Base-by-base conservation (phyloP, 1,140 invertebrate genomes). In the Euglossa dilemma region DNA sequence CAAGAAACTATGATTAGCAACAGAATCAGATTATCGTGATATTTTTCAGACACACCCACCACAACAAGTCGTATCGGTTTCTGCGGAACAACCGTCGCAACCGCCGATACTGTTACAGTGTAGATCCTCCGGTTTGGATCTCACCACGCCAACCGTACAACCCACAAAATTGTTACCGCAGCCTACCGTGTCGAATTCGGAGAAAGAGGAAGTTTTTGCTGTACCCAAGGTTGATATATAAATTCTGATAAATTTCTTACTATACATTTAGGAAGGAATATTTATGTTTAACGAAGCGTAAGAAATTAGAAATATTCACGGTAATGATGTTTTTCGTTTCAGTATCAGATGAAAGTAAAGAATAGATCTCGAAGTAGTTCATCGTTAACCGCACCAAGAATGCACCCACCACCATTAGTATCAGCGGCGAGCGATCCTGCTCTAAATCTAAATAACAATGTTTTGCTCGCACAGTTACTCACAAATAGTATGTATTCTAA, bases 381-480 rank as follows among this genome's bases (percentile, higher is more conserved):
- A 6, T 94, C 94, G 36, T 80, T 95, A 63, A 80, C 90, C 11
- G 83, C 90, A 18, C 83, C 91, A 28, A 92, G 92, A 85, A 92
- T 93, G 79, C 91, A 94, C 70, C 94, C 95, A 81, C 94, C 95
- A 9, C 95, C 95, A 9, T 91, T 96, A 50, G 92, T 95, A 43
- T 95, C 95, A 7, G 94, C 95, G n/a, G 92, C 94, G 67, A 96
- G 95, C 90, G 95, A 96, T 90, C 94, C 95, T 36, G 92, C 94
- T 16, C 90, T 95, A 59, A 93, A 95, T 83, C 88, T 94, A 18
- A 94, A 95, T 69, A 95, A 94, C 83, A 96, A 95, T 91, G 95
- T 95, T 54, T 94, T 96, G 69, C 94, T 97, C 47, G 96, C 96
- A 56, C 96, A 96, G 87, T 93, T 97, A 81, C 95, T 97, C 77